A percentile compares a stretch with the other conserved stretches of the same genome.
phyloP scores from a whole-genome alignment of 2,113 vertebrate genomes.

The Xiphophorus couchianus region DNA sequence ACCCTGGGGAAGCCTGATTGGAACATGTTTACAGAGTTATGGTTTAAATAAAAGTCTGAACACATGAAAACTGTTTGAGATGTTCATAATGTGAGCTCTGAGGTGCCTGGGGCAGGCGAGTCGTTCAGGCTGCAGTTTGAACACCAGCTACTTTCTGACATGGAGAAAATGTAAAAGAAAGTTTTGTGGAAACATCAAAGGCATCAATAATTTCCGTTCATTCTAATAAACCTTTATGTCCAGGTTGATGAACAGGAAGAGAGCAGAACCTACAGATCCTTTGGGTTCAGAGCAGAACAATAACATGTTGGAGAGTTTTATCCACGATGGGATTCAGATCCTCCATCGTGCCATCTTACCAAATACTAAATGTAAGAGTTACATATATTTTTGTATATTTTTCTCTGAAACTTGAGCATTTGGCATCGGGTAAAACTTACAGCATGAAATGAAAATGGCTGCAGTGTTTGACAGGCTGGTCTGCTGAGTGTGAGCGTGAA shows the following conservation, averaged over 20 bases:
- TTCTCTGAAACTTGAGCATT: too few relatives aligned
- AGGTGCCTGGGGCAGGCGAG: constrained; percentile 9
- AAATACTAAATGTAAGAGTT: too few relatives aligned
- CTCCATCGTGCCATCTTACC: too few relatives aligned
- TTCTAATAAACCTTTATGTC: neutral
- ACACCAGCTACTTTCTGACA: constrained; percentile 30
- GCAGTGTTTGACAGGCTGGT: neutral
- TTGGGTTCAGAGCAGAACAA: neutral
- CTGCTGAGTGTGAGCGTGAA: constrained; percentile 31
- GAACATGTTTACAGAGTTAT: constrained; percentile 35
- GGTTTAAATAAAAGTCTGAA: constrained; percentile 36
- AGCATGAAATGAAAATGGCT: constrained; percentile 1
- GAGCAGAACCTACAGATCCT: neutral
- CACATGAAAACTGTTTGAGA: constrained; percentile 20
- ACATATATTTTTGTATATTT: neutral
- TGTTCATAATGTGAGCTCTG: constrained; percentile 6
- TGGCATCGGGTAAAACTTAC: neutral
- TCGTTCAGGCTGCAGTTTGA: constrained; percentile 28
- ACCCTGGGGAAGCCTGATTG: neutral
- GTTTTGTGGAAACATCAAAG: constrained; percentile 28
- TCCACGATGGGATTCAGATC: too few relatives aligned
- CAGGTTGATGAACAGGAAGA: neutral
- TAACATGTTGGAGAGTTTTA: too few relatives aligned
- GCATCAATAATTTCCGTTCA: constrained; percentile 1
- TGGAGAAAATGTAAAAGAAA: constrained; percentile 41